Evolutionary conservation across 2,113 vertebrate species (phyloP), one percentile per base, ranked within the genome.

Genomic region (Dasyprocta punctata): DNA sequence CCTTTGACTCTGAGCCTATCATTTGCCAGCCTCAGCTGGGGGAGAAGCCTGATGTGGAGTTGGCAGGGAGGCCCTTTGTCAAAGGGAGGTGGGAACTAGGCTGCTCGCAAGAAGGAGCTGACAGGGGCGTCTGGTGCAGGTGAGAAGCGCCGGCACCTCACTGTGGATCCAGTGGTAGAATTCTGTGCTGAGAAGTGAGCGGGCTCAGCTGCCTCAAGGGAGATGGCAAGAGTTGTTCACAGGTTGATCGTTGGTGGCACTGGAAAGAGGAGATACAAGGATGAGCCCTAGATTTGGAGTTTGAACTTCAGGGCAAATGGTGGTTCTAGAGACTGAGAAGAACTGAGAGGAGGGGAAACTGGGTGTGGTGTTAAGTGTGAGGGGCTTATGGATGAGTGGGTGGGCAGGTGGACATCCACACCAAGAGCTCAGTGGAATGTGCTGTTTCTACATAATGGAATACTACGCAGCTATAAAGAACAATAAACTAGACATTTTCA

Each of bases 81-180:
- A 38, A 90, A 75, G 61, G 47, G 16, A 90, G 8, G 2, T 5
- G 11, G 12, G 19, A 33, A 28, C 49, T 14, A 47, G 49, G 33
- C 41, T 41, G 33, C 12, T 54, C 7, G 0, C 12, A 26, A 56
- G 75, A 89, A 7, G 30, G 47, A 80, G 81, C 24, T 2, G 26
- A 5, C 56, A 0, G 24, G 52, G 54, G 54, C 6, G 4, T 77
- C 38, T 26, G 49, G 30, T 33, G 26, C 28, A 2, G 33, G 36
- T n/a, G 30, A 7, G 26, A 22, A 9, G 1, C 5, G 9, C 7
- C 19, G 56, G 69, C 33, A 4, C 54, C 67, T 60, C 58, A 24
- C 71, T 26, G 16, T 60, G 0, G 22, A 1, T 5, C 17, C 16
- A 24, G 5, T 4, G 26, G 13, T 3, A 2, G 83, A 24, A n/a